Percentiles rank a stretch among this genome's conserved stretches.
Evolutionary conservation across 64 coral and sea anemone species (phyloP).

Genomic region (Porites lutea): DNA sequence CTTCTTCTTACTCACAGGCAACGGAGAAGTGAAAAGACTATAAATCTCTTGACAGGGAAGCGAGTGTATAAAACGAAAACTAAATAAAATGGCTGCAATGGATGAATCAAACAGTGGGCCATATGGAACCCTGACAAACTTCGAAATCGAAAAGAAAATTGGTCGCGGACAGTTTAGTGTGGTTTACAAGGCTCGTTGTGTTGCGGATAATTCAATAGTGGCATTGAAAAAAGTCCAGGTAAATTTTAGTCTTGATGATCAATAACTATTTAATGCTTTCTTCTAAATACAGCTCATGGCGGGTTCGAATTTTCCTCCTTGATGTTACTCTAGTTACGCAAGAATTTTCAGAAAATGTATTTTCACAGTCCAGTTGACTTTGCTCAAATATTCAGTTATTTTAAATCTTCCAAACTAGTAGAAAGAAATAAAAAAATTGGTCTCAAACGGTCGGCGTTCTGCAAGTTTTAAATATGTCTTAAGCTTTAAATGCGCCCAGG

Average conservation of each 20-base stretch:
- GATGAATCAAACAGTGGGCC: neutral
- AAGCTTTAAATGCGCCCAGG: neutral
- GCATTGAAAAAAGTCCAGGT: slow-evolving; percentile 99
- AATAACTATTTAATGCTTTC: no score
- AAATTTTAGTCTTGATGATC: neutral
- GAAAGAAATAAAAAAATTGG: no score
- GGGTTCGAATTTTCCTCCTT: neutral
- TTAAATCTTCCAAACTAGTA: no score
- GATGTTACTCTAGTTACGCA: neutral
- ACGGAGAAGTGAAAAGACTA: neutral
- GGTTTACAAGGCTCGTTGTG: slow-evolving; percentile 87
- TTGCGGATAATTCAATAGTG: slow-evolving; percentile 67
- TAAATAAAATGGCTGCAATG: slow-evolving; percentile 36
- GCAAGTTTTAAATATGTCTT: no score
- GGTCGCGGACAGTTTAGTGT: slow-evolving; percentile 98
- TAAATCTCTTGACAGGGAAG: neutral
- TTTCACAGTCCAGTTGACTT: neutral
- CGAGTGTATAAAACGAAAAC: neutral
- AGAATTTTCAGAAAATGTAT: neutral
- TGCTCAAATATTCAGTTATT: neutral
- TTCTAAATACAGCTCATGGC: neutral
- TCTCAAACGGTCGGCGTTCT: no score
- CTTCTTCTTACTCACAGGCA: neutral
- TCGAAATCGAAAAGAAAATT: slow-evolving; percentile 96
- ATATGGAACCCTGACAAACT: slow-evolving; percentile 52